Evolutionary conservation across 2,888 invertebrate species (phyloP).

Genomic region (Laspeyria flexula): DNA sequence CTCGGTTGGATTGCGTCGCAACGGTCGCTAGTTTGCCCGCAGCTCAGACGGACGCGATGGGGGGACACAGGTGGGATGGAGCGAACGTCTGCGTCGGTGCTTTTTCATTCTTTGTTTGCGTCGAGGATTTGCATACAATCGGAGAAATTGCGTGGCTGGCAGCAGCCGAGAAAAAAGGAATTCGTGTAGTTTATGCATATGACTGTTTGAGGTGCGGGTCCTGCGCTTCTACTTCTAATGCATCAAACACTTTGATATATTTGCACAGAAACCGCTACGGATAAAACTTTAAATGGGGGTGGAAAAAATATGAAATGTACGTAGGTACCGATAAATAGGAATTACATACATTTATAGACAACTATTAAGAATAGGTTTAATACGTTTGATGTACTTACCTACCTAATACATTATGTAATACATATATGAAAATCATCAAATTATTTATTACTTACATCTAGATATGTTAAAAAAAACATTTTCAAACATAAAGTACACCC

Average conservation of each 20-base stretch:
- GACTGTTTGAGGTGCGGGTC: slow-evolving; percentile 56
- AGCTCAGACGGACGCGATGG: slow-evolving; percentile 62
- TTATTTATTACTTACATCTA: too few species aligned
- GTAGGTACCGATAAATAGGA: too few species aligned
- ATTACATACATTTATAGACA: too few species aligned
- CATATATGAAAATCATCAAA: too few species aligned
- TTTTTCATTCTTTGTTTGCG: slow-evolving; percentile 83
- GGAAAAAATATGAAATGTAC: too few species aligned
- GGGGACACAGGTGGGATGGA: slow-evolving; percentile 69
- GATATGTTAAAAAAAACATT: too few species aligned
- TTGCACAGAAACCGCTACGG: slow-evolving; percentile 1
- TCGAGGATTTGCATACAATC: slow-evolving; percentile 83
- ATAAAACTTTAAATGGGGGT: not conserved
- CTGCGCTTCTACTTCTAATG: slow-evolving; percentile 50
- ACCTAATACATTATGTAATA: too few species aligned
- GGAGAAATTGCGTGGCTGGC: slow-evolving; percentile 80
- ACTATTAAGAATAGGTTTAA: too few species aligned
- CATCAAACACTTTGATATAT: slow-evolving; percentile 15
- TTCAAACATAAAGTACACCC: too few species aligned
- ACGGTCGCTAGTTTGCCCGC: slow-evolving; percentile 60
- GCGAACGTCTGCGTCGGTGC: slow-evolving; percentile 74
- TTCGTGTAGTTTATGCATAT: slow-evolving; percentile 72
- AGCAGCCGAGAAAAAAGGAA: slow-evolving; percentile 68
- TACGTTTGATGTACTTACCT: too few species aligned
- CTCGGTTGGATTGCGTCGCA: slow-evolving; percentile 61